Base-by-base conservation (phyloP, 2,113 vertebrate genomes). In the Girardinichthys multiradiatus region DNA sequence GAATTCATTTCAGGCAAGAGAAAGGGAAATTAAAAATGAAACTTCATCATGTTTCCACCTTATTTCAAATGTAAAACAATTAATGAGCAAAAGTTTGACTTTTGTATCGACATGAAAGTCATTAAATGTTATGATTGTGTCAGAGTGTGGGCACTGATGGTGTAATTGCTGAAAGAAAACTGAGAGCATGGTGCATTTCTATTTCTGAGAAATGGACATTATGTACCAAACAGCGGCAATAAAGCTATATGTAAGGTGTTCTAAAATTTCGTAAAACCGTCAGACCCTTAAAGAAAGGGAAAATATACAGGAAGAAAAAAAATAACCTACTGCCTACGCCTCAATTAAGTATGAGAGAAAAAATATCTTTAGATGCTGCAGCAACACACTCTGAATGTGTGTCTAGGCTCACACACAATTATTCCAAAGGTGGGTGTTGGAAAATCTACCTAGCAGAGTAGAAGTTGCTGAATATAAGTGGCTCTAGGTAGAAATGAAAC, bases 281-380 rank as follows among this genome's bases (percentile, higher is more conserved):
- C 28, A 68, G n/a, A 64, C 57, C 29, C 66, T 45, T 64, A 42
- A 76, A 79, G 29, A 74, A 74, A 62, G 72, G 24, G 57, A 62
- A 73, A 77, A 72, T 60, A 48, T 70, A 42, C 29, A 63, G 10
- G 33, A 15, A 70, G 81, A 81, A 66, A 24, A 51, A 54, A 54
- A 54, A 35, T 35, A 0, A 3, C 57, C 57, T 54, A 30, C 77
- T 79, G 70, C 87, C 87, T 70, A 88, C 84, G 78, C 81, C 64
- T 76, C 75, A 87, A 88, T 92, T 90, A 90, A 79, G 80, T 70
- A 84, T 69, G 87, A 74, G 85, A 85, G n/a, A 69, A 81, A n/a
- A 77, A 85, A 84, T 35, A 75, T 82, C 76, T 86, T 31, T 68
- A 63, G 77, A 64, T 66, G 51, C 78, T 64, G 62, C 70, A 45